phyloP scores from a whole-genome alignment of 2,888 invertebrate genomes.

The Nomada goodeniana region DNA sequence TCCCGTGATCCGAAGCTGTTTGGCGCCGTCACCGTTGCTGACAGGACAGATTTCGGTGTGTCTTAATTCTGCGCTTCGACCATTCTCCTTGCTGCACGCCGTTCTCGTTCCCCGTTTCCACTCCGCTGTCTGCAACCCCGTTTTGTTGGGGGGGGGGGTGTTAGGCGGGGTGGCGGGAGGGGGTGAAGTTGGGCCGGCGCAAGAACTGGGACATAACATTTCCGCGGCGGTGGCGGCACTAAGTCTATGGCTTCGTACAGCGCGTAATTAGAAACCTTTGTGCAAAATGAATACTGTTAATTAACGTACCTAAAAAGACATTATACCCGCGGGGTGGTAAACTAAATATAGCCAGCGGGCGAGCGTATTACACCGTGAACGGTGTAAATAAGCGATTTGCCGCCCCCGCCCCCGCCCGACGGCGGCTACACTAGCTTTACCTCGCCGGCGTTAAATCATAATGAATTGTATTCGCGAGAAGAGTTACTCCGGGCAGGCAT shows the following conservation, averaged over 20 bases:
- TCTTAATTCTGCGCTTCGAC: constrained; percentile 61
- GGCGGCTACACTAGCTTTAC: constrained; percentile 46
- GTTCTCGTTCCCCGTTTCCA: not conserved
- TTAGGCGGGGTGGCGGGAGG: not conserved
- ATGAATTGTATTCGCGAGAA: constrained; percentile 69
- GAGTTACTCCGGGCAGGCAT: constrained; percentile 27
- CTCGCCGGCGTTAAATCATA: constrained; percentile 67
- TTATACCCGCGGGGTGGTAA: constrained; percentile 81
- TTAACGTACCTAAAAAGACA: constrained; percentile 86
- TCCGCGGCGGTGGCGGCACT: constrained; percentile 71
- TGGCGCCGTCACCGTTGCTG: constrained; percentile 44
- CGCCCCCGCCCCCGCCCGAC: constrained; percentile 27
- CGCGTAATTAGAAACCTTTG: constrained; percentile 87
- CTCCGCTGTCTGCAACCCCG: constrained; percentile 1
- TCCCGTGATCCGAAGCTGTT: not conserved
- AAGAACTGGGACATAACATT: constrained; percentile 76
- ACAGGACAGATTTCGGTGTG: constrained; percentile 50
- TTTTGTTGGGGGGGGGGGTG: no score
- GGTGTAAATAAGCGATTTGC: constrained; percentile 79
- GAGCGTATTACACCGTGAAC: constrained; percentile 77
- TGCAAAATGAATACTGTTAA: constrained; percentile 87
- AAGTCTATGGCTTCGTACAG: constrained; percentile 77
- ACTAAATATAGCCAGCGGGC: constrained; percentile 78
- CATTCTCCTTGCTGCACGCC: not conserved
- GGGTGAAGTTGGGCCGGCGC: constrained; percentile 8